Evolutionary conservation across 2,797 vertebrate genomes (phyloP), one percentile per base, ranked within the genome.

Genomic region (Acipenser oxyrinchus): DNA sequence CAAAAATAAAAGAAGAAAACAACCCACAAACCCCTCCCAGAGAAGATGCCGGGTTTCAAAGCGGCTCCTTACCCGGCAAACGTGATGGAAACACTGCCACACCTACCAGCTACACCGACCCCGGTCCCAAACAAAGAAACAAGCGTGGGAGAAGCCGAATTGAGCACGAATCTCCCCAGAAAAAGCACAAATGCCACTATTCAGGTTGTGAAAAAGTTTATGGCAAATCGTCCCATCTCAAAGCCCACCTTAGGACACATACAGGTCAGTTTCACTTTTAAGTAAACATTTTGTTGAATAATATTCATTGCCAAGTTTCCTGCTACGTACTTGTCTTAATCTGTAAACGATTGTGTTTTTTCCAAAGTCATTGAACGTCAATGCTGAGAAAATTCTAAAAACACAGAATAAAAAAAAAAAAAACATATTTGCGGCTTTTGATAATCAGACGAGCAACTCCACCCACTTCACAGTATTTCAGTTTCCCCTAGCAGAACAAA

Each of bases 171-270:
- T 91, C 93, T 71, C 91, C 94, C 72, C 94, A 92, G 90, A 95
- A 97, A 87, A 97, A 95, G 93, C 96, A 99, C 93, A 96, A 93
- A 92, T 98, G 95, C 89, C 91, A 95, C 88, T 98, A 97, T 89
- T 89, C 90, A 81, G 96, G 95, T 77, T 99, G 96, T 74, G 95
- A 97, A 90, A 99, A 99, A 94, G 93, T 99, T 93, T 99, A 98
- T 86, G 96, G 96, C 88, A 99, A 99, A 91, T 98, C 96, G 60
- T 99, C 96, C 84, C 96, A 99, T 79, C 95, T 98, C 88, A 99
- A 98, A 93, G 96, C 96, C 84, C 96, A 99, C 79, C 93, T 98
- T 88, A 94, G 96, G 91, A 98, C 96, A 86, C 96, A 99, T 73
- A 99, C 96, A 98, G 96, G 96, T 99, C 91, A 97, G 94, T 95